A percentile compares a stretch with the other conserved stretches of the same genome.
phyloP scores from a whole-genome alignment of 2,797 vertebrate genomes.

The Rhabdophis nuchalis region DNA sequence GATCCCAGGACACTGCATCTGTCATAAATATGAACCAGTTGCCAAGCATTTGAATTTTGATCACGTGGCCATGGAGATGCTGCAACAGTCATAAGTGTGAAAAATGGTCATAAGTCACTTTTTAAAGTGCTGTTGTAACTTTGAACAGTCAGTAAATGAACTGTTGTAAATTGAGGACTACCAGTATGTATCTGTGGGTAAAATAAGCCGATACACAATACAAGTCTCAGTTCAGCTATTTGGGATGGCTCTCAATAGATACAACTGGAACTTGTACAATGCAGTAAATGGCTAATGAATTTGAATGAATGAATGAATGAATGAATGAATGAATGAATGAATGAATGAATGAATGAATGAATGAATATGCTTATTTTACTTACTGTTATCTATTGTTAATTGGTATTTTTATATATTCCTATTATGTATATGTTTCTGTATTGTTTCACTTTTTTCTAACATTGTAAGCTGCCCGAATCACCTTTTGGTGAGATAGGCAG shows the following conservation, averaged over 20 bases:
- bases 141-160: too few species aligned
- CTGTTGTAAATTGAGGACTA: too few species aligned
- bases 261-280: not conserved
- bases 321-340: too few species aligned
- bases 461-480: not conserved
- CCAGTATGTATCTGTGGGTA: not conserved
- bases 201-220: not conserved
- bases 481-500: not conserved
- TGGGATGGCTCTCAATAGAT: not conserved
- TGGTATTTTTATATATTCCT: not conserved
- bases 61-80: too few species aligned
- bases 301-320: not conserved
- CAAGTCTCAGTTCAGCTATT: not conserved
- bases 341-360: not conserved
- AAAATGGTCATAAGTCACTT: too few species aligned
- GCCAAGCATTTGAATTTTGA: too few species aligned
- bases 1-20: too few species aligned
- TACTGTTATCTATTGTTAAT: not conserved
- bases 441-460: not conserved
- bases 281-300: not conserved
- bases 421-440: not conserved
- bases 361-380: not conserved
- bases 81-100: too few species aligned
- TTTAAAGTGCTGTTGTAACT: too few species aligned
- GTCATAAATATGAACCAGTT: too few species aligned